phyloP scores from a whole-genome alignment of 1,140 invertebrate genomes.

The Hycleus cichorii region DNA sequence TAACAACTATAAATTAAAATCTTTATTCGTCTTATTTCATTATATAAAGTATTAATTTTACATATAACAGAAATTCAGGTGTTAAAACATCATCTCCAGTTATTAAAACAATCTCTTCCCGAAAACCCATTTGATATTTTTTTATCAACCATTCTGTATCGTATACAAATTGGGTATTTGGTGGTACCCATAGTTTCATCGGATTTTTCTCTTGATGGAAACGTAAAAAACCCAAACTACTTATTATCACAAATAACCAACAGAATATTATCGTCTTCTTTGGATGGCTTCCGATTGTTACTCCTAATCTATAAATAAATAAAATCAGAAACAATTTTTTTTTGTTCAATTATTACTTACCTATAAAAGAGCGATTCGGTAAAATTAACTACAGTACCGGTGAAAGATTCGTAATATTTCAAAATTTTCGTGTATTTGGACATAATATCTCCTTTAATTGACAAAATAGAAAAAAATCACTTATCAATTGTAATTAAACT shows the following conservation, averaged over 20 bases:
- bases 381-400: slow-evolving; percentile 25
- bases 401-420: slow-evolving; percentile 30
- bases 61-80: slow-evolving; percentile 40
- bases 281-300: slow-evolving; percentile 45
- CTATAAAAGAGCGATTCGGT: slow-evolving; percentile 36
- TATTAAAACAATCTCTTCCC: slow-evolving; percentile 54
- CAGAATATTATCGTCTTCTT: slow-evolving; percentile 47
- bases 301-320: slow-evolving; percentile 45
- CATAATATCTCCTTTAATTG: too few relatives aligned
- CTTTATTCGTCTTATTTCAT: background rate
- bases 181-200: slow-evolving; percentile 64
- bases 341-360: slow-evolving; percentile 26
- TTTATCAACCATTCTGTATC: slow-evolving; percentile 66
- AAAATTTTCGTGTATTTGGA: slow-evolving; percentile 6
- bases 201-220: slow-evolving; percentile 61
- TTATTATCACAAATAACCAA: slow-evolving; percentile 45
- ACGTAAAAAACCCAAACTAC: slow-evolving; percentile 48
- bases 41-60: background rate
- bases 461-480: too few relatives aligned
- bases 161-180: slow-evolving; percentile 56
- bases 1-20: slow-evolving; percentile 19
- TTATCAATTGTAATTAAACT: too few relatives aligned
- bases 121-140: slow-evolving; percentile 56
- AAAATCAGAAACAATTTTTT: background rate
- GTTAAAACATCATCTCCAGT: slow-evolving; percentile 59